Evolutionary conservation across 2,888 invertebrate species (phyloP).

Genomic region (Pachydiplax longipennis): DNA sequence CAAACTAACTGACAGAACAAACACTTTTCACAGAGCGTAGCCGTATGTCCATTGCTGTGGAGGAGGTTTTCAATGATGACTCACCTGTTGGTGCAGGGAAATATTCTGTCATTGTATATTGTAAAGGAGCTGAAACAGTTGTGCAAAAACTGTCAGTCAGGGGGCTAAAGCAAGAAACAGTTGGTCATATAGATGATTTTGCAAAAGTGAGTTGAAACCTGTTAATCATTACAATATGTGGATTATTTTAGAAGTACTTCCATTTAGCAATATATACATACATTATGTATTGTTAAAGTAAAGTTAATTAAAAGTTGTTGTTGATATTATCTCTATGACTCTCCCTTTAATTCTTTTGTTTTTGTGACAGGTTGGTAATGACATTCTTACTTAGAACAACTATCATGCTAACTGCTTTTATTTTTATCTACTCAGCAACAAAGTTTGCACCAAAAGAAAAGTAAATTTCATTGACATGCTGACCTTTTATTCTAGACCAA

Average conservation of each 20-base stretch:
- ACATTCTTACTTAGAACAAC: too few relatives aligned
- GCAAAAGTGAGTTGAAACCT: constrained; percentile 60
- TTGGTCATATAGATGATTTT: constrained; percentile 63
- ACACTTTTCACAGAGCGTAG: constrained; percentile 70
- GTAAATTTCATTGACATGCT: too few relatives aligned
- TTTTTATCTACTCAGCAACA: too few relatives aligned
- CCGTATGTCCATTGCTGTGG: constrained; percentile 89
- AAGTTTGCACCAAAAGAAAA: too few relatives aligned
- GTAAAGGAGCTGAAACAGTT: constrained; percentile 84
- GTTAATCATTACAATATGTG: neutral
- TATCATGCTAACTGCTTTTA: too few relatives aligned
- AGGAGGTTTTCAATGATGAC: constrained; percentile 60
- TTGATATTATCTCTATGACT: neutral
- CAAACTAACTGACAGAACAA: neutral
- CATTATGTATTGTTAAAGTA: neutral
- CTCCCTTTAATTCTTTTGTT: neutral
- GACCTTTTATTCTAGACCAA: neutral
- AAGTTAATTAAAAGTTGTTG: neutral
- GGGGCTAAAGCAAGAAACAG: constrained; percentile 59
- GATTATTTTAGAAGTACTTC: neutral
- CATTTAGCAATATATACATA: neutral
- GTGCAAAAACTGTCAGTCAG: constrained; percentile 69
- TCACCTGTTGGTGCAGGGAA: constrained; percentile 55
- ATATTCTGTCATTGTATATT: constrained; percentile 74
- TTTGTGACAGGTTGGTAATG: too few relatives aligned